phyloP scores from a whole-genome alignment of 1,140 invertebrate genomes.

The Zaprionus davidi region DNA sequence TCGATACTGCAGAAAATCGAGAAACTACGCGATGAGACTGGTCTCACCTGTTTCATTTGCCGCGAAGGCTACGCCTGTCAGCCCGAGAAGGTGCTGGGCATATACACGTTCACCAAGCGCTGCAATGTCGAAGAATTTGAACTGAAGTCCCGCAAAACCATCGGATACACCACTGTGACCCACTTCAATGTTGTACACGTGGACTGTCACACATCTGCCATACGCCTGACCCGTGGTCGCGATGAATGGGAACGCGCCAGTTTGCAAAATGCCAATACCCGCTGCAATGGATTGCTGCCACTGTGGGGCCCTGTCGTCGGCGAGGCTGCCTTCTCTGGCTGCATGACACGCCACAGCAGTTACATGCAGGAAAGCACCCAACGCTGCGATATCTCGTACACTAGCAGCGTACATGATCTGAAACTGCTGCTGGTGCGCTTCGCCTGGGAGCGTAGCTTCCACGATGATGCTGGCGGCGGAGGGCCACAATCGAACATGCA shows the following conservation, averaged over 20 bases:
- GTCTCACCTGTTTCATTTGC: conserved; percentile 98
- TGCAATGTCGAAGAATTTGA: conserved; percentile 98
- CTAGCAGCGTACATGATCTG: conserved; percentile 96
- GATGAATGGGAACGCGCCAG: conserved; percentile 99
- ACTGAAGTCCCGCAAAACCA: conserved; percentile 91
- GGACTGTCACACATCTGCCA: conserved; percentile 98
- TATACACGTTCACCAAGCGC: conserved; percentile 98
- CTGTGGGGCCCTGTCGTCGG: conserved; percentile 98
- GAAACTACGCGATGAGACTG: conserved; percentile 97
- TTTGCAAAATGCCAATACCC: conserved; percentile 98
- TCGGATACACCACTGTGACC: conserved; percentile 96
- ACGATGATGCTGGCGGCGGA: conserved; percentile 98
- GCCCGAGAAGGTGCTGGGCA: conserved; percentile 95
- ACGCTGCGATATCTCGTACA: conserved; percentile 94
- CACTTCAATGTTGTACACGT: conserved; percentile 99
- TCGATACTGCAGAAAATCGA: conserved; percentile 96
- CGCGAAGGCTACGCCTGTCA: conserved; percentile 98
- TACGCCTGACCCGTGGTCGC: conserved; percentile 89
- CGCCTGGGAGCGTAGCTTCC: conserved; percentile 97
- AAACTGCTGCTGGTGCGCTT: conserved; percentile 96
- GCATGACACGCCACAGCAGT: conserved; percentile 94
- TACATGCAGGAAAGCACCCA: conserved; percentile 94
- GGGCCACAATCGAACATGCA: conserved; percentile 99
- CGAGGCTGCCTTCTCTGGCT: conserved; percentile 97
- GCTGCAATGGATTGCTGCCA: conserved; percentile 97